Conservation (phyloP, 2,797 vertebrate genomes). For the Huso huso region DNA sequence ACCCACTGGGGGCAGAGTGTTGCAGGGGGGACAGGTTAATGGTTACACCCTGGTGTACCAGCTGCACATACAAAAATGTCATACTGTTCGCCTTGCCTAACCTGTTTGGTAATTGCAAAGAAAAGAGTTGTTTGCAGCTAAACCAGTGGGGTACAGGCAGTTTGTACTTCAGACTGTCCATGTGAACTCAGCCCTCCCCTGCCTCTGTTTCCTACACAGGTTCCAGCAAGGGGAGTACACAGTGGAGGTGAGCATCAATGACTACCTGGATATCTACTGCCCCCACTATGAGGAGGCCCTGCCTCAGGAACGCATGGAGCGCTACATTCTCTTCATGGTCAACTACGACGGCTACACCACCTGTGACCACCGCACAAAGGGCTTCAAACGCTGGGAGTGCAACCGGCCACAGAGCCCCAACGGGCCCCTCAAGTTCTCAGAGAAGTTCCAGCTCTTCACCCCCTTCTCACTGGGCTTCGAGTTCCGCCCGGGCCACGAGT, state of each 20-base stretch:
- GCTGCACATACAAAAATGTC: too few relatives aligned
- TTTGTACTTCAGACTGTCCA: too few relatives aligned
- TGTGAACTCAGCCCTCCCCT: neutral
- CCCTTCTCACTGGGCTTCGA: slow-evolving; percentile 93
- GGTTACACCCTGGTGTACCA: too few relatives aligned
- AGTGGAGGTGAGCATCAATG: slow-evolving; percentile 89
- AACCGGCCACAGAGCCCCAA: slow-evolving; percentile 76
- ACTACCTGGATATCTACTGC: slow-evolving; percentile 95
- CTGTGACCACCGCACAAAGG: slow-evolving; percentile 80
- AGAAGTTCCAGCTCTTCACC: slow-evolving; percentile 96
- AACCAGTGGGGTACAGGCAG: too few relatives aligned
- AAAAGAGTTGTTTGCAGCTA: too few relatives aligned
- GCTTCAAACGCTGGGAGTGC: slow-evolving; percentile 95
- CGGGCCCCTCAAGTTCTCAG: slow-evolving; percentile 87
- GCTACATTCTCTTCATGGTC: slow-evolving; percentile 89
- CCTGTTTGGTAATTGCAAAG: too few relatives aligned
- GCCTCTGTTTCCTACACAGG: slow-evolving; percentile 39
- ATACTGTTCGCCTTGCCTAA: too few relatives aligned
- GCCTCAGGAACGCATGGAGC: slow-evolving; percentile 69
- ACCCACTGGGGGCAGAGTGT: too few relatives aligned
- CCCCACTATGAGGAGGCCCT: slow-evolving; percentile 78
- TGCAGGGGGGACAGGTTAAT: too few relatives aligned
- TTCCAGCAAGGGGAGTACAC: slow-evolving; percentile 80
- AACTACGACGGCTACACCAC: slow-evolving; percentile 80
- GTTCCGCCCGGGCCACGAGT: slow-evolving; percentile 88